Conservation (phyloP, 2,113 vertebrate species). For the Mormyrus iriodes region DNA sequence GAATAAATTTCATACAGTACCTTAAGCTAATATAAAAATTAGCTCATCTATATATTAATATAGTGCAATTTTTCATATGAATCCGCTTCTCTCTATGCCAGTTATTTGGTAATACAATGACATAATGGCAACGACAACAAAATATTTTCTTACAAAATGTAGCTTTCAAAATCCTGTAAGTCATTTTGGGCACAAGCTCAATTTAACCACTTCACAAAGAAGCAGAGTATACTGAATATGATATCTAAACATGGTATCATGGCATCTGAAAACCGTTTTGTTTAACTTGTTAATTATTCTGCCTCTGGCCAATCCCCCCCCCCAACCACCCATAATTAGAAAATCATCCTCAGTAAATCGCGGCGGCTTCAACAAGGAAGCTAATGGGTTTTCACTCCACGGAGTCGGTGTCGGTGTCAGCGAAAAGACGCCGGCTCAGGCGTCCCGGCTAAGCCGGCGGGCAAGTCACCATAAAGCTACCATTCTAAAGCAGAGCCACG, state of each 20-base stretch:
- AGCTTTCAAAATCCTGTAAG: neutral
- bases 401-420: neutral
- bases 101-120: neutral
- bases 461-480: neutral
- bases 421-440: neutral
- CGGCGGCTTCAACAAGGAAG: neutral
- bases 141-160: neutral
- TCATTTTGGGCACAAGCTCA: neutral
- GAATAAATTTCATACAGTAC: neutral
- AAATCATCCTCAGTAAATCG: conserved; percentile 2
- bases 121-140: neutral
- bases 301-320: neutral
- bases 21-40: neutral
- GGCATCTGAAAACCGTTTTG: neutral
- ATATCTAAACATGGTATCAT: neutral
- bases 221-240: neutral
- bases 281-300: neutral
- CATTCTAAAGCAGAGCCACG: neutral
- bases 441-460: too few species aligned
- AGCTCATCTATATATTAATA: neutral
- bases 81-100: neutral
- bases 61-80: neutral
- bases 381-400: neutral
- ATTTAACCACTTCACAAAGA: neutral
- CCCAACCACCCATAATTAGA: neutral